Evolutionary conservation across 2,797 vertebrate species (phyloP), one percentile per base, ranked within the genome.

Genomic region (Sus cebifrons): DNA sequence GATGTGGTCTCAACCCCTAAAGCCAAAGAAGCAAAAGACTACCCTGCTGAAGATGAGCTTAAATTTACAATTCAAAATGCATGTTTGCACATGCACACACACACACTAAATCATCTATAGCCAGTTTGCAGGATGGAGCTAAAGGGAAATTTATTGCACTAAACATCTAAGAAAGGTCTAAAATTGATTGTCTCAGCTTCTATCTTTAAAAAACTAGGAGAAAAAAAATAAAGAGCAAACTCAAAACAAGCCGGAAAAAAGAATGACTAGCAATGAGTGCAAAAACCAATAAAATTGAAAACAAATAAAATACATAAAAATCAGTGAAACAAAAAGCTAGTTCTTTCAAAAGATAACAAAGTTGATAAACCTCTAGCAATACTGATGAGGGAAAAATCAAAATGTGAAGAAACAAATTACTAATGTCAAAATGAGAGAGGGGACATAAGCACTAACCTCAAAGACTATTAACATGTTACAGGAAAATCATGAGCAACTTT

Each of bases 271-370:
- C 21, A 67, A 27, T 60, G 40, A 87, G 75, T 2, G 44, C 3
- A n/a, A 70, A 79, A 88, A 74, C 9, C 56, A 94, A 11, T 20
- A 32, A 71, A n/a, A 87, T 29, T 81, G 54, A 56, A 79, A 73
- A 14, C 9, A 87, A 73, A 81, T 20, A 32, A 52, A 70, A 93
- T n/a, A 32, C 3, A 62, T 27, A 81, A 87, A 87, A 81, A 18
- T 23, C 56, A 93, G 71, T 64, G 56, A 81, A 78, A 87, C 8
- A 17, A 88, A 87, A 87, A 81, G n/a, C 25, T 82, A 14, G 1
- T n/a, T 73, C 14, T 87, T 25, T 64, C 23, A 79, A 81, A 87
- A 64, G 44, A 71, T 44, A 71, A 12, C 40, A 75, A 68, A 68
- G 58, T n/a, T n/a, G 32, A 62, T 67, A 40, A 77, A 75, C 27